Evolutionary conservation across 1,140 invertebrate species (phyloP).

Genomic region (Formica exsecta): DNA sequence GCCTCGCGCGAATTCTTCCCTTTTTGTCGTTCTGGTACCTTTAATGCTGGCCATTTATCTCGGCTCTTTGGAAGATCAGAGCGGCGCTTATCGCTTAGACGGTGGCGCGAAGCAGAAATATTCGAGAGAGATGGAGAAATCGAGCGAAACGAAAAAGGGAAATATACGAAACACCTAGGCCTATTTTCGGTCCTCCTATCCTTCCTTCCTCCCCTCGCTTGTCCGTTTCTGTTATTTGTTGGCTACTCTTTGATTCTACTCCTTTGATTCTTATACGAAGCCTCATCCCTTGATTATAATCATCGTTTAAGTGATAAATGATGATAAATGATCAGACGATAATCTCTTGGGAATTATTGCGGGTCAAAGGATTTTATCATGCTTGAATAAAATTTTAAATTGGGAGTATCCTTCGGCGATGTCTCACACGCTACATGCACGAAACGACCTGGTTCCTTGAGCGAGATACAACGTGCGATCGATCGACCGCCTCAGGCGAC

Average conservation of each 20-base stretch:
- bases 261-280: not conserved
- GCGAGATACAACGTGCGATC: constrained; percentile 50
- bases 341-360: not conserved
- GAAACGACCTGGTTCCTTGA: constrained; percentile 60
- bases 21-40: constrained; percentile 16
- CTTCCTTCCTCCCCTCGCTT: constrained; percentile 38
- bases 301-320: not conserved
- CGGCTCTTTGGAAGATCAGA: constrained; percentile 36
- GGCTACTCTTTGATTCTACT: constrained; percentile 16
- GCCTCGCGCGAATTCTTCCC: not conserved
- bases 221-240: constrained; percentile 11
- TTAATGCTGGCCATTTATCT: constrained; percentile 42
- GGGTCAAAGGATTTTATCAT: constrained; percentile 15
- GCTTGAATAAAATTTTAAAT: constrained; percentile 21
- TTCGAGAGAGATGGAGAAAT: constrained; percentile 60
- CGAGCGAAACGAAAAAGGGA: constrained; percentile 64
- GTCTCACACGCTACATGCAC: constrained; percentile 43
- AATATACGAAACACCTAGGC: constrained; percentile 65
- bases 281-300: not conserved
- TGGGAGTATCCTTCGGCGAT: constrained; percentile 1
- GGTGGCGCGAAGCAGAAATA: constrained; percentile 42
- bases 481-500: constrained; percentile 20
- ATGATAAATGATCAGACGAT: not conserved
- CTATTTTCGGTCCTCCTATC: constrained; percentile 66
- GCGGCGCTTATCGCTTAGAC: constrained; percentile 51